phyloP scores from a whole-genome alignment of 2,888 invertebrate genomes.

The Polymixis lichenea region DNA sequence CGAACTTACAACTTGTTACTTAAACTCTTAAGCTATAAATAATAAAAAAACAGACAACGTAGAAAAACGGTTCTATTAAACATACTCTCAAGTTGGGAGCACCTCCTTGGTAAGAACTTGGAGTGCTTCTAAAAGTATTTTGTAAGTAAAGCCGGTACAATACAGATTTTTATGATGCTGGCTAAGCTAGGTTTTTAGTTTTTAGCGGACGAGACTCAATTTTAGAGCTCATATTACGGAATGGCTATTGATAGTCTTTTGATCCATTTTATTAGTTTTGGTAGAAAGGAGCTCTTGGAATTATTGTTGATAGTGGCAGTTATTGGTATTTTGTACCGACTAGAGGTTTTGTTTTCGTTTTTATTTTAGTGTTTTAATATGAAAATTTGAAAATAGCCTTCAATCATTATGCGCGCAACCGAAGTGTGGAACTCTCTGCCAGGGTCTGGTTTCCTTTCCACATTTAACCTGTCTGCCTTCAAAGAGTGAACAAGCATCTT shows the following conservation, averaged over 20 bases:
- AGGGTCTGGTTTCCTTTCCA: no score
- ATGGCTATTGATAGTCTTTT: slow-evolving; percentile 40
- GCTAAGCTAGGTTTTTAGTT: slow-evolving; percentile 62
- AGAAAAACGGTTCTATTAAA: slow-evolving; percentile 61
- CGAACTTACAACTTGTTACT: slow-evolving; percentile 55
- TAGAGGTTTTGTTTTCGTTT: no score
- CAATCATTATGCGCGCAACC: not conserved
- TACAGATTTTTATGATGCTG: slow-evolving; percentile 68
- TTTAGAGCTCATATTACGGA: slow-evolving; percentile 44
- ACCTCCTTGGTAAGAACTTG: slow-evolving; percentile 67
- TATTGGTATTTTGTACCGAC: no score
- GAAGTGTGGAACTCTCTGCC: no score
- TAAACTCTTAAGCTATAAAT: slow-evolving; percentile 58
- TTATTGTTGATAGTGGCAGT: not conserved
- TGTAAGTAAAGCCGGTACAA: slow-evolving; percentile 67
- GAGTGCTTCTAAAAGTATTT: slow-evolving; percentile 71
- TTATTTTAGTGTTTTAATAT: no score
- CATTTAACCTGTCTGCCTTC: no score
- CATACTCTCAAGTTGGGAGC: slow-evolving; percentile 66
- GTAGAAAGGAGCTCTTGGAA: not conserved
- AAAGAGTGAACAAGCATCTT: no score
- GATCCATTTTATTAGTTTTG: slow-evolving; percentile 50
- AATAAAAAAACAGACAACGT: slow-evolving; percentile 55
- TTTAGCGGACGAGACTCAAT: slow-evolving; percentile 54
- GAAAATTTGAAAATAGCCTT: no score